phyloP scores from a whole-genome alignment of 2,888 invertebrate genomes.

The Thereva nobilitata region DNA sequence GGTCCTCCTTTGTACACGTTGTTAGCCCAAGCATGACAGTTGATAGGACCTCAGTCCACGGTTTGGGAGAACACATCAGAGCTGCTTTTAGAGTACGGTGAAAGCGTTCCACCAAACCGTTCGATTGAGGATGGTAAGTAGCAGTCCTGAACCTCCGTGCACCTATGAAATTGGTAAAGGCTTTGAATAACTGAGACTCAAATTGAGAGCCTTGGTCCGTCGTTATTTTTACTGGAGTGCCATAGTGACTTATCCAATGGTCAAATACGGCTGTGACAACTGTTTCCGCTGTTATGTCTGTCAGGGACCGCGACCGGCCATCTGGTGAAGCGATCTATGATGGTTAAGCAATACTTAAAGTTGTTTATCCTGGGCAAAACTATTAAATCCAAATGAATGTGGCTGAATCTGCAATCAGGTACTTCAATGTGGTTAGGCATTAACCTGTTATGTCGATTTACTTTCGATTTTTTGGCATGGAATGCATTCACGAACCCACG shows the following conservation, averaged over 20 bases:
- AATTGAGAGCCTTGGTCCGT: constrained; percentile 37
- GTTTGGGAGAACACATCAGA: constrained; percentile 45
- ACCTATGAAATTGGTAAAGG: no score
- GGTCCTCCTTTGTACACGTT: constrained; percentile 42
- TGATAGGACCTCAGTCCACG: constrained; percentile 49
- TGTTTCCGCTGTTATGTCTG: constrained; percentile 36
- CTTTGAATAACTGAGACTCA: no score
- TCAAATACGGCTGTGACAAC: constrained; percentile 41
- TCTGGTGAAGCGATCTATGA: constrained; percentile 17
- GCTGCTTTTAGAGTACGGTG: constrained; percentile 55
- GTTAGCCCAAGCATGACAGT: constrained; percentile 49
- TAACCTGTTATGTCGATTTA: constrained; percentile 19
- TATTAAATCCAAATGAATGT: constrained; percentile 32
- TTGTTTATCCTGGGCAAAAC: constrained; percentile 20
- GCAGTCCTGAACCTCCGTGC: no score
- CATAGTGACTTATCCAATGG: constrained; percentile 31
- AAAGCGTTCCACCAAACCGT: constrained; percentile 48
- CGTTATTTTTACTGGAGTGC: constrained; percentile 24
- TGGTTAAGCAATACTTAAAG: constrained; percentile 20
- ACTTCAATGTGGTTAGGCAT: constrained; percentile 7
- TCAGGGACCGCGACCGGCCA: constrained; percentile 36
- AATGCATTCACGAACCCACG: no score
- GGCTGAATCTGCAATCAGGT: constrained; percentile 35
- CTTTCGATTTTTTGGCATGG: no score
- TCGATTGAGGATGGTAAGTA: constrained; percentile 34